Conservation (phyloP, 2,888 invertebrate species). For the Cataglyphis rosenhaueri region DNA sequence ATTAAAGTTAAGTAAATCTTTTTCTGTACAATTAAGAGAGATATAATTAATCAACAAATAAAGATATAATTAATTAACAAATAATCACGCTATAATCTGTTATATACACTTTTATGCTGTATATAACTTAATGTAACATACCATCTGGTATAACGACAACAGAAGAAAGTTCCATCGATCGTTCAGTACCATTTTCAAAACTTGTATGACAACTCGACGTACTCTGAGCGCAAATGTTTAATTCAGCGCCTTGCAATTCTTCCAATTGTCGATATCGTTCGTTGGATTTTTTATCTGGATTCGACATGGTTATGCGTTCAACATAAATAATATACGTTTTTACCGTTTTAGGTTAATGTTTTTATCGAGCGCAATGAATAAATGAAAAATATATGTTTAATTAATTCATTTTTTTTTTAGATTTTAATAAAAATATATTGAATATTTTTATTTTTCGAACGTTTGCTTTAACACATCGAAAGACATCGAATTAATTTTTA, state of each 20-base stretch:
- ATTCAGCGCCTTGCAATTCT: constrained; percentile 78
- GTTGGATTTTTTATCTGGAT: constrained; percentile 72
- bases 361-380: neutral
- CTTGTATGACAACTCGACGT: constrained; percentile 64
- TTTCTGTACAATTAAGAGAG: constrained; percentile 61
- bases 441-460: neutral
- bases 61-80: neutral
- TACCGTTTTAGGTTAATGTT: no score
- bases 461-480: no score
- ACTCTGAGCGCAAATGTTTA: constrained; percentile 71
- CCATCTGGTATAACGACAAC: constrained; percentile 93
- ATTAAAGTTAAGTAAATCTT: constrained; percentile 57
- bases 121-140: constrained; percentile 80
- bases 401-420: neutral
- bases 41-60: constrained; percentile 16
- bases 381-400: neutral
- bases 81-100: constrained; percentile 26
- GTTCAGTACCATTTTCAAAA: constrained; percentile 73
- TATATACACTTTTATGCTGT: constrained; percentile 28
- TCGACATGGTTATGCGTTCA: constrained; percentile 68
- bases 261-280: constrained; percentile 81
- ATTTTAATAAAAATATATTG: neutral
- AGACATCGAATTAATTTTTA: no score
- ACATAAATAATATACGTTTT: neutral
- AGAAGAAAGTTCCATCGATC: constrained; percentile 91